Percentiles rank a stretch among this genome's conserved stretches.
Evolutionary conservation across 2,888 invertebrate genomes (phyloP).

Genomic region (Amblyjoppa fuscipennis): DNA sequence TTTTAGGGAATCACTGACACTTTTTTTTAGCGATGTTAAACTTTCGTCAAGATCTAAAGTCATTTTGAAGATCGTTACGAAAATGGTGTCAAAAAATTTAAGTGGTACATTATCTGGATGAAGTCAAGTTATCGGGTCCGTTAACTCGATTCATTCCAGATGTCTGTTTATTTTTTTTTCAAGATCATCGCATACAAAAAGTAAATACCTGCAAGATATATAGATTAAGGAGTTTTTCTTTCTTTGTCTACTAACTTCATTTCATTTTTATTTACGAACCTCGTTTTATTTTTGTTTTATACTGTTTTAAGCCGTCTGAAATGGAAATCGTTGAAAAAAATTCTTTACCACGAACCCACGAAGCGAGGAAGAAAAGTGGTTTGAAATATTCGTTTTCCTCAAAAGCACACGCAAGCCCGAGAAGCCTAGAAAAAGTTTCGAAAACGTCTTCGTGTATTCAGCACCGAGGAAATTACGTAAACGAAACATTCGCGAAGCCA

Average conservation of each 20-base stretch:
- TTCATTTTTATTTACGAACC: background rate
- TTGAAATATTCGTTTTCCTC: background rate
- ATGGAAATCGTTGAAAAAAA: background rate
- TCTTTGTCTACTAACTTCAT: background rate
- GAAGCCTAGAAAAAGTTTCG: background rate
- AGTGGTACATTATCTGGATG: too few species aligned
- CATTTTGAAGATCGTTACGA: background rate
- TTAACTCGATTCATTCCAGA: too few species aligned
- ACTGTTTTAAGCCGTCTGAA: background rate
- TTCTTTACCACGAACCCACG: background rate
- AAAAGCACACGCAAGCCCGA: background rate
- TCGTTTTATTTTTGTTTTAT: background rate
- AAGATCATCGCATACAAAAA: too few species aligned
- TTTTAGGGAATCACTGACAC: background rate
- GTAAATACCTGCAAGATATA: too few species aligned
- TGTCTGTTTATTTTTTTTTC: too few species aligned
- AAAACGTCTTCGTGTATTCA: background rate
- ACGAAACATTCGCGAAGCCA: conserved; percentile 3
- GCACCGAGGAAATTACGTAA: conserved; percentile 23
- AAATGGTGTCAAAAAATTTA: background rate
- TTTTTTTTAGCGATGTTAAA: background rate
- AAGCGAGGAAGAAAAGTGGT: background rate
- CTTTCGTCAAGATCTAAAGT: background rate
- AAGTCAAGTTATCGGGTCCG: too few species aligned
- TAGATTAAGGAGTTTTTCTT: background rate